Percentiles rank a stretch among this genome's conserved stretches.
These are phyloP conservation scores for Amiota mariae DNA, from an alignment of 2,888 invertebrate species.

Conservation along the genomic window DNA sequence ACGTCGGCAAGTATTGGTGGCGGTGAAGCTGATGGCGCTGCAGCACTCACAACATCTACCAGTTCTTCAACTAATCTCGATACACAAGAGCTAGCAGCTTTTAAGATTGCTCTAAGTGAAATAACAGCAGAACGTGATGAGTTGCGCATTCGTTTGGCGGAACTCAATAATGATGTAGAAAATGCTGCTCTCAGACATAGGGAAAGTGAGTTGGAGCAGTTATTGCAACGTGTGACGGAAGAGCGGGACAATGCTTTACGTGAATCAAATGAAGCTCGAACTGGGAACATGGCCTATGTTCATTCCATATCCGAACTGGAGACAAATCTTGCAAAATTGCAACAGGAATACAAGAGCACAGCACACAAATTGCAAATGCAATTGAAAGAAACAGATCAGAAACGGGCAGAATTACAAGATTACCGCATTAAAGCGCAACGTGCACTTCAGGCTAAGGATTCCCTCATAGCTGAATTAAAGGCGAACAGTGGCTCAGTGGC, in stretches of 20 bases:
- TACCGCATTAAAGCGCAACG: constrained; percentile 86
- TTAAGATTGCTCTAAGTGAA: constrained; percentile 68
- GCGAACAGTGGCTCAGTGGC: constrained; percentile 42
- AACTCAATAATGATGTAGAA: constrained; percentile 62
- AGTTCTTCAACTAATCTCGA: constrained; percentile 49
- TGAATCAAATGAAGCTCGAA: constrained; percentile 54
- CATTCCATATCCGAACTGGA: constrained; percentile 71
- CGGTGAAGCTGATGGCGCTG: neutral
- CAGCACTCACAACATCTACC: constrained; percentile 43
- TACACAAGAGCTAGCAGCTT: constrained; percentile 63
- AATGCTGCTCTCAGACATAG: constrained; percentile 55
- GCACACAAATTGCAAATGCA: constrained; percentile 75
- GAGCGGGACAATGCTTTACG: constrained; percentile 62
- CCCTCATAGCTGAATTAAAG: constrained; percentile 79
- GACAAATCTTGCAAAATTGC: constrained; percentile 72
- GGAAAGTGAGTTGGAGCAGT: constrained; percentile 58
- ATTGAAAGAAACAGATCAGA: constrained; percentile 73
- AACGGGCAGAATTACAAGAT: constrained; percentile 79
- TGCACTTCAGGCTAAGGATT: constrained; percentile 85
- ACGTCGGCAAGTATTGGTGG: neutral
- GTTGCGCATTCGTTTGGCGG: constrained; percentile 56
- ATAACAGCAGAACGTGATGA: constrained; percentile 67
- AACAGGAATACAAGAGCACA: constrained; percentile 73
- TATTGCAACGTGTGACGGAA: constrained; percentile 51
- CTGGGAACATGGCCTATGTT: constrained; percentile 60